A percentile compares a stretch with the other conserved stretches of the same genome.
phyloP scores from a whole-genome alignment of 2,797 vertebrate genomes.

The Acanthurus leucopareius region DNA sequence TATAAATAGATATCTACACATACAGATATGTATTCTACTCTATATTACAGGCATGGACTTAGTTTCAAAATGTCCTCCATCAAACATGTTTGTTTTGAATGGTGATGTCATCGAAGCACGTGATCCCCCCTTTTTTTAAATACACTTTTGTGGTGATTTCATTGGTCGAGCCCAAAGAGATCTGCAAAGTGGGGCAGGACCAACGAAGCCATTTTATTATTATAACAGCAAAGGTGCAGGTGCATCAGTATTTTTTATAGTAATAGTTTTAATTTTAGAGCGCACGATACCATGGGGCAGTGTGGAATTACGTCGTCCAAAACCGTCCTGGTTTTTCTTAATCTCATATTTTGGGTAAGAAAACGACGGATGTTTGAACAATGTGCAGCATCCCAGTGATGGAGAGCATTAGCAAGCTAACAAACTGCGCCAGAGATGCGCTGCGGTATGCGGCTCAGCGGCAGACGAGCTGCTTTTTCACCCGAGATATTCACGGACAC shows the following conservation, averaged over 20 bases:
- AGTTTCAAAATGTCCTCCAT: no score
- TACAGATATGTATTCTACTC: no score
- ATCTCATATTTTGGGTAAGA: constrained; percentile 98
- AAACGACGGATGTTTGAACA: constrained; percentile 35
- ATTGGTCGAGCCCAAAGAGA: constrained; percentile 68
- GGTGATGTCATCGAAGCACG: constrained; percentile 55
- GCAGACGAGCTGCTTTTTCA: background rate
- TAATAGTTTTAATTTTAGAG: constrained; percentile 24
- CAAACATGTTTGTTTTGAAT: constrained; percentile 64
- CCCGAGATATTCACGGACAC: background rate
- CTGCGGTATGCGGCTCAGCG: constrained; percentile 10
- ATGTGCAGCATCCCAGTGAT: constrained; percentile 60
- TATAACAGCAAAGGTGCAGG: constrained; percentile 71
- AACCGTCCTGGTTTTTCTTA: constrained; percentile 97
- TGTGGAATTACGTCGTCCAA: constrained; percentile 99
- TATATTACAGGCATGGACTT: no score
- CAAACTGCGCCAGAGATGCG: constrained; percentile 75
- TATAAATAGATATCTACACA: no score
- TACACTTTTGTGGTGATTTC: constrained; percentile 9
- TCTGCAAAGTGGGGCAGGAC: constrained; percentile 58
- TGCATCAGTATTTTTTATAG: constrained; percentile 52
- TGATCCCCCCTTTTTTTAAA: constrained; percentile 40
- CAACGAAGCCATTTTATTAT: constrained; percentile 85
- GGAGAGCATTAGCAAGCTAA: constrained; percentile 59
- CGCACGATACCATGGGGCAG: constrained; percentile 89